These are phyloP conservation scores for Sebastolobus altivelis DNA, from an alignment of 2,797 vertebrate genomes.

Conservation along the genomic window DNA sequence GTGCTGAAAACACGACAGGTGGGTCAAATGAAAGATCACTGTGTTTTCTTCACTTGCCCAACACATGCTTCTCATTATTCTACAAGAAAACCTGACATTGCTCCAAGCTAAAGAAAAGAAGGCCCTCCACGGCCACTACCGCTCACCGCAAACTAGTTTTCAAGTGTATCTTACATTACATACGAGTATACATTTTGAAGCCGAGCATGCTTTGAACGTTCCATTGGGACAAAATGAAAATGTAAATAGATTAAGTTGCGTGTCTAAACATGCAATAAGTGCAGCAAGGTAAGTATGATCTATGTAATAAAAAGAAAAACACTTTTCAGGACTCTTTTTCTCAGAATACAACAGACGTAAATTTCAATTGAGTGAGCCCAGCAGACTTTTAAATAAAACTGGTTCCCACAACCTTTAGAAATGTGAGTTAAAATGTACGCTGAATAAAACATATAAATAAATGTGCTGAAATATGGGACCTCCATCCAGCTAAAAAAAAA, in stretches of 20 bases:
- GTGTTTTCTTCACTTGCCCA: constrained; percentile 80
- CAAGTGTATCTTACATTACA: constrained; percentile 76
- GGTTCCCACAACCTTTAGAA: constrained; percentile 52
- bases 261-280: constrained; percentile 58
- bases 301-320: constrained; percentile 67
- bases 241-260: constrained; percentile 71
- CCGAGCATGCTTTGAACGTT: constrained; percentile 52
- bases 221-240: constrained; percentile 59
- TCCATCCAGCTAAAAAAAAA: constrained; percentile 61
- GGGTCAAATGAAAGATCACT: constrained; percentile 89
- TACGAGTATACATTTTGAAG: constrained; percentile 68
- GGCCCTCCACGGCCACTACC: constrained; percentile 64
- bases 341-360: constrained; percentile 25
- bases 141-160: constrained; percentile 75
- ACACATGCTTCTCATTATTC: constrained; percentile 93
- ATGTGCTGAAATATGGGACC: constrained; percentile 72
- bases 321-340: constrained; percentile 41
- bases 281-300: constrained; percentile 60
- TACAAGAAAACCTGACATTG: constrained; percentile 89
- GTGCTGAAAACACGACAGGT: constrained; percentile 91
- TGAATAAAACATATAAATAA: constrained; percentile 77
- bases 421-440: constrained; percentile 70
- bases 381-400: constrained; percentile 38
- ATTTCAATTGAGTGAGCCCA: constrained; percentile 29
- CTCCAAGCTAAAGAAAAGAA: constrained; percentile 75